A percentile compares a stretch with the other conserved stretches of the same genome.
These are phyloP conservation scores for Beris morrisii DNA, from an alignment of 2,888 invertebrate species.

Conservation along the genomic window DNA sequence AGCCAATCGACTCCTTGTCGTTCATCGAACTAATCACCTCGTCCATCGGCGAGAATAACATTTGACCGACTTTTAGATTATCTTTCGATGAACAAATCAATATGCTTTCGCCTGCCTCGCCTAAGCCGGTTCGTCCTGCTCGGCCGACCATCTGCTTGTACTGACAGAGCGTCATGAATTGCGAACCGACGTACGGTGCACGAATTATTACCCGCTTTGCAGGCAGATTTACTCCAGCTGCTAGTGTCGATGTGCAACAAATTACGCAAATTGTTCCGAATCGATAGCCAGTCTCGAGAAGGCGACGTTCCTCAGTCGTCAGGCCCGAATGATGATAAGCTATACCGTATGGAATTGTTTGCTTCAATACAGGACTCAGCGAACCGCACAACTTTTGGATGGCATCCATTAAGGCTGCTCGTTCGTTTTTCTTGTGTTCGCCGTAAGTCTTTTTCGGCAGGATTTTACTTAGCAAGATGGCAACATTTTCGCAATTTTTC, in stretches of 20 bases:
- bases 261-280: slow-evolving; percentile 83
- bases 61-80: slow-evolving; percentile 60
- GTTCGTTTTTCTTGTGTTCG: slow-evolving; percentile 62
- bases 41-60: slow-evolving; percentile 68
- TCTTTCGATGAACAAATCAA: slow-evolving; percentile 72
- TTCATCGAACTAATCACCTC: slow-evolving; percentile 64
- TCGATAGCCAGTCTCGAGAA: slow-evolving; percentile 83
- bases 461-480: slow-evolving; percentile 70
- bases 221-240: slow-evolving; percentile 97
- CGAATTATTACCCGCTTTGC: slow-evolving; percentile 87
- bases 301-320: slow-evolving; percentile 79
- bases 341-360: slow-evolving; percentile 76
- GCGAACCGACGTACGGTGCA: slow-evolving; percentile 78
- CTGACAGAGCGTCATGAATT: slow-evolving; percentile 71
- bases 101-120: slow-evolving; percentile 81
- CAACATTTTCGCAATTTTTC: slow-evolving; percentile 90
- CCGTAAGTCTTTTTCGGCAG: slow-evolving; percentile 60
- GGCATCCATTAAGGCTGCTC: slow-evolving; percentile 63
- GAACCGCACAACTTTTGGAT: slow-evolving; percentile 66
- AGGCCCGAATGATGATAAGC: slow-evolving; percentile 95
- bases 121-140: slow-evolving; percentile 89
- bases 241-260: slow-evolving; percentile 94
- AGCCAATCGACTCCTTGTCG: slow-evolving; percentile 58
- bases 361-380: slow-evolving; percentile 67
- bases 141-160: slow-evolving; percentile 97